phyloP scores from a whole-genome alignment of 2,888 invertebrate species.

The Bellardia bayeri region DNA sequence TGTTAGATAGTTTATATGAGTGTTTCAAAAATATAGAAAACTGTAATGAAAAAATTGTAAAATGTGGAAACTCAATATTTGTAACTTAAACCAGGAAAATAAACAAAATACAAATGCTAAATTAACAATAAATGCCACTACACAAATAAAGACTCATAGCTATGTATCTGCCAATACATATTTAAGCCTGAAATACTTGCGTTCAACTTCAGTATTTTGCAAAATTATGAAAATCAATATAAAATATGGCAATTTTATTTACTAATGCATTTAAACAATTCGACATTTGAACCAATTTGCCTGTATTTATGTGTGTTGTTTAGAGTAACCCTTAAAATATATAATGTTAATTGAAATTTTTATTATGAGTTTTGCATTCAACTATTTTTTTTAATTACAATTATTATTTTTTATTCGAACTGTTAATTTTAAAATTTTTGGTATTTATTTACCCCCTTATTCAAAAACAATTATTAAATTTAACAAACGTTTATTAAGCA shows the following conservation, averaged over 20 bases:
- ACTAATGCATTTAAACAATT: slow-evolving; percentile 9
- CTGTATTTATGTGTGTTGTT: slow-evolving; percentile 71
- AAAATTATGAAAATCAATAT: slow-evolving; percentile 77
- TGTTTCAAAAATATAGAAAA: not conserved
- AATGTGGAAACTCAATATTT: slow-evolving; percentile 40
- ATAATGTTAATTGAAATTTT: not conserved
- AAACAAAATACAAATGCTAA: slow-evolving; percentile 58
- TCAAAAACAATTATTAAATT: no score
- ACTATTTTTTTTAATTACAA: no score
- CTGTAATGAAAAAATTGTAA: not conserved
- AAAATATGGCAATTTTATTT: slow-evolving; percentile 40
- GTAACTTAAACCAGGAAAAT: slow-evolving; percentile 61
- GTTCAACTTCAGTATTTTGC: slow-evolving; percentile 44
- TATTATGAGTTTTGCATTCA: not conserved
- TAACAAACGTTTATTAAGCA: no score
- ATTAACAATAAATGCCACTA: slow-evolving; percentile 67
- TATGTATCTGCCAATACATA: not conserved
- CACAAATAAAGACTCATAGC: slow-evolving; percentile 23
- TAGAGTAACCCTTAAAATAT: slow-evolving; percentile 1
- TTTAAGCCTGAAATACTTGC: not conserved
- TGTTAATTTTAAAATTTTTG: no score
- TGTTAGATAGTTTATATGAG: not conserved
- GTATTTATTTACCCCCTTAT: no score
- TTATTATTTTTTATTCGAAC: not conserved
- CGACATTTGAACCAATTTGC: slow-evolving; percentile 53